Percentiles rank a stretch among this genome's conserved stretches.
These are phyloP conservation scores for Coreoperca whiteheadi DNA, from an alignment of 2,113 vertebrate species.

Conservation along the genomic window DNA sequence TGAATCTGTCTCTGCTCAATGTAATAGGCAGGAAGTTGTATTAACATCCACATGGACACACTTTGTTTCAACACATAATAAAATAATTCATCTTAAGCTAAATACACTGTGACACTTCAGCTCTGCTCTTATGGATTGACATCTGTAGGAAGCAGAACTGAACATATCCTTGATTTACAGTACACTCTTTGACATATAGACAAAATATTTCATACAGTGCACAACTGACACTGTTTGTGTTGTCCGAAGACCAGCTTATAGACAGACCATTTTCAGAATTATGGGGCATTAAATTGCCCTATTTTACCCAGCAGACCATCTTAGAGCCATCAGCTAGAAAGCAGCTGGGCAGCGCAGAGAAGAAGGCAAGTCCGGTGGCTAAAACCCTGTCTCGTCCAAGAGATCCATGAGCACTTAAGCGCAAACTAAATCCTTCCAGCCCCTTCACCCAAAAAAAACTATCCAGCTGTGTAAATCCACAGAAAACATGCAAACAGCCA, in stretches of 20 bases:
- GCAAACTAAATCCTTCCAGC: constrained; percentile 60
- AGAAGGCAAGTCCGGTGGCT: constrained; percentile 26
- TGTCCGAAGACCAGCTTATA: constrained; percentile 2
- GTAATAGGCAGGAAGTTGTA: constrained; percentile 32
- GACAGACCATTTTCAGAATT: constrained; percentile 13
- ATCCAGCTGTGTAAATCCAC: constrained; percentile 69
- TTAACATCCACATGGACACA: constrained; percentile 19
- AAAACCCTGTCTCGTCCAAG: constrained; percentile 42
- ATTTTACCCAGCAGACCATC: constrained; percentile 13
- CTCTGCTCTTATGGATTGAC: neutral
- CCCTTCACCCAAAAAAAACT: constrained; percentile 49
- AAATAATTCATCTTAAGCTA: constrained; percentile 23
- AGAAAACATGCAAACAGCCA: constrained; percentile 60
- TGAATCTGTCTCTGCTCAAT: constrained; percentile 7
- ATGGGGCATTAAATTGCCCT: neutral
- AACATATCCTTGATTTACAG: neutral
- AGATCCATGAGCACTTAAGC: constrained; percentile 52
- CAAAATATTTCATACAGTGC: neutral
- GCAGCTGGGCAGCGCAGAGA: constrained; percentile 17
- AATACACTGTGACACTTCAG: neutral
- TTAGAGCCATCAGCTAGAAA: constrained; percentile 25
- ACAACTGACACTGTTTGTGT: neutral
- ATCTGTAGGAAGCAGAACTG: neutral
- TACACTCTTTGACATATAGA: neutral
- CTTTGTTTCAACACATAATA: constrained; percentile 4